Percentiles rank a stretch among this genome's conserved stretches.
Conservation (phyloP, 1,140 invertebrate species). For the Drosophila nebulosa region DNA sequence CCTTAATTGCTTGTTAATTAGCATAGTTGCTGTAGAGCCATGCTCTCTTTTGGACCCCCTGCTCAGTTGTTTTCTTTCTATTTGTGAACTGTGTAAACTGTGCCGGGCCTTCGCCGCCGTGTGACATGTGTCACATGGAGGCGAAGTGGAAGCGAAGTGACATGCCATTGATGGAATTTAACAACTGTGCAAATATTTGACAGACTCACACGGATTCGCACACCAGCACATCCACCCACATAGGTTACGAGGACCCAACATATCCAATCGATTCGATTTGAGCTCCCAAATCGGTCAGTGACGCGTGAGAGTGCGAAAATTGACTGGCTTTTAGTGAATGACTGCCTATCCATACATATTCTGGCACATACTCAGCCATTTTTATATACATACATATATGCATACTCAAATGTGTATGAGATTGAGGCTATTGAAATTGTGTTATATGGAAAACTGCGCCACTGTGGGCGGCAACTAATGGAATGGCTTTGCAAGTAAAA, state of each 20-base stretch:
- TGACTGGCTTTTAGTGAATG: constrained; percentile 51
- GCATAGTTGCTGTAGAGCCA: constrained; percentile 48
- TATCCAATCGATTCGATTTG: constrained; percentile 6
- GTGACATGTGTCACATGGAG: constrained; percentile 10
- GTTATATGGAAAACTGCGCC: background rate
- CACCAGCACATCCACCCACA: background rate
- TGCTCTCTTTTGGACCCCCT: constrained; percentile 5
- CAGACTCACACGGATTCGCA: constrained; percentile 20
- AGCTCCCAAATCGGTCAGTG: constrained; percentile 51
- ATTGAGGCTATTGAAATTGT: background rate
- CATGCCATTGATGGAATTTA: constrained; percentile 65
- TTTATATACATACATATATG: background rate
- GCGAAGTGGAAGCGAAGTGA: constrained; percentile 16
- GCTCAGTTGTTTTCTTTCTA: background rate
- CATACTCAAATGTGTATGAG: background rate
- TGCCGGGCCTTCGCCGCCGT: constrained; percentile 13
- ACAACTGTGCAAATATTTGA: constrained; percentile 72
- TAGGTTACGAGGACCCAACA: background rate
- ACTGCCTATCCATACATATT: background rate
- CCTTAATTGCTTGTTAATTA: constrained; percentile 72
- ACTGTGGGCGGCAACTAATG: background rate
- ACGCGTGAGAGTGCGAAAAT: constrained; percentile 62
- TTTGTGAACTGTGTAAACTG: background rate
- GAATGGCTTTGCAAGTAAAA: background rate
- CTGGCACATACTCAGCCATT: background rate